Conservation (phyloP, 2,888 invertebrate species). For the Ennomos erosarius region DNA sequence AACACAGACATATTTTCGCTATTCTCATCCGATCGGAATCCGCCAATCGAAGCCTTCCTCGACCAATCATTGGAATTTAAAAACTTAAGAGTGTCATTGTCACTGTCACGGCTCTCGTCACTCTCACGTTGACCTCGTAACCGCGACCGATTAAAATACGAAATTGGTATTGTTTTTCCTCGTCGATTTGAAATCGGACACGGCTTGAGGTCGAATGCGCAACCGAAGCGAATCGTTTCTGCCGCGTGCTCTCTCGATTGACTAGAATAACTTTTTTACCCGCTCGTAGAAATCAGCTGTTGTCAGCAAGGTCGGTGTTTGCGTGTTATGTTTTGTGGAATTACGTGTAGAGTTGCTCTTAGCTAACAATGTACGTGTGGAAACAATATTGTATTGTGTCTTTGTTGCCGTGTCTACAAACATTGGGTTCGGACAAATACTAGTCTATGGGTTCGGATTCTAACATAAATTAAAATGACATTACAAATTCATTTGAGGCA, state of each 20-base stretch:
- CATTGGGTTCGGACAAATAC: too few species aligned
- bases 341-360: slow-evolving; percentile 38
- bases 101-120: slow-evolving; percentile 53
- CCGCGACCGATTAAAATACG: slow-evolving; percentile 51
- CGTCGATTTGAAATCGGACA: slow-evolving; percentile 60
- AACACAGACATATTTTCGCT: too few species aligned
- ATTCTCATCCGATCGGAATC: slow-evolving; percentile 20
- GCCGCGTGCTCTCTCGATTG: slow-evolving; percentile 27
- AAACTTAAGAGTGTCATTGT: slow-evolving; percentile 57
- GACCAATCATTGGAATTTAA: slow-evolving; percentile 42
- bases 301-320: slow-evolving; percentile 47
- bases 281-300: slow-evolving; percentile 65
- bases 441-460: slow-evolving; percentile 21
- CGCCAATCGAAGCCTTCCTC: slow-evolving; percentile 44
- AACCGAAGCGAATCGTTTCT: slow-evolving; percentile 54
- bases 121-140: slow-evolving; percentile 47
- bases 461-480: slow-evolving; percentile 17
- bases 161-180: slow-evolving; percentile 64
- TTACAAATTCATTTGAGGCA: slow-evolving; percentile 11
- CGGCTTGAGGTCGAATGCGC: slow-evolving; percentile 57
- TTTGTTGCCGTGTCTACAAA: slow-evolving; percentile 30
- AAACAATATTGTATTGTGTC: slow-evolving; percentile 37
- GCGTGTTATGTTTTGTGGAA: slow-evolving; percentile 50
- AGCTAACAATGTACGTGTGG: slow-evolving; percentile 44
- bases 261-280: slow-evolving; percentile 46